A percentile compares a stretch with the other conserved stretches of the same genome.
phyloP scores from a whole-genome alignment of 2,888 invertebrate genomes.

The Eupeodes luniger region DNA sequence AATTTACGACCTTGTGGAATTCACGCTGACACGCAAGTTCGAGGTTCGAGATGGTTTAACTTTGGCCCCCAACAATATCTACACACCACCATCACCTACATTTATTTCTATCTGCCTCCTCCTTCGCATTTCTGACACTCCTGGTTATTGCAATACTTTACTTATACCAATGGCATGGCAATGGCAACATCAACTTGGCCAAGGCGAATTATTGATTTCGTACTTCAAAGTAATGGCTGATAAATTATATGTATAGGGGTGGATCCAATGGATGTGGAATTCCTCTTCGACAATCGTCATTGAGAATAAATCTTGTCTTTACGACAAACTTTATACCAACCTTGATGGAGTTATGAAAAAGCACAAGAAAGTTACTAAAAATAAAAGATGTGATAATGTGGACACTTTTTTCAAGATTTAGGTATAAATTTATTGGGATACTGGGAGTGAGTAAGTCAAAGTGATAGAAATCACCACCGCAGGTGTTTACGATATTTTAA shows the following conservation, averaged over 20 bases:
- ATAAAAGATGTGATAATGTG: slow-evolving; percentile 58
- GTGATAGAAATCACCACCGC: background rate
- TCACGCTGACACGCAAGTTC: slow-evolving; percentile 70
- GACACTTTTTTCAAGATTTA: background rate
- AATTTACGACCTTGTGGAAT: slow-evolving; percentile 74
- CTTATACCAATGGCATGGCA: slow-evolving; percentile 4
- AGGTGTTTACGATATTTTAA: slow-evolving; percentile 28
- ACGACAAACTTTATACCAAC: slow-evolving; percentile 59
- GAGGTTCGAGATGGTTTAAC: slow-evolving; percentile 61
- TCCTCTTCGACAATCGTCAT: slow-evolving; percentile 58
- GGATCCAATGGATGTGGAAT: background rate
- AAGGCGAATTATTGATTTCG: slow-evolving; percentile 69
- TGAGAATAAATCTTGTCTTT: slow-evolving; percentile 57
- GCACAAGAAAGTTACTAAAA: slow-evolving; percentile 38
- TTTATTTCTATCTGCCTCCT: background rate
- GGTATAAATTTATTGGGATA: slow-evolving; percentile 6
- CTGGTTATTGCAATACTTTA: background rate
- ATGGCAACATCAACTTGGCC: slow-evolving; percentile 28
- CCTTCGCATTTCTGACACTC: slow-evolving; percentile 41
- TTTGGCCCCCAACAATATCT: slow-evolving; percentile 4
- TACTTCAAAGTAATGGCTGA: slow-evolving; percentile 50
- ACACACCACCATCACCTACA: slow-evolving; percentile 12
- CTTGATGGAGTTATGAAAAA: slow-evolving; percentile 51
- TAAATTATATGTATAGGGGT: slow-evolving; percentile 11
- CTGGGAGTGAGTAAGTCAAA: background rate